Conservation (phyloP, 2,113 vertebrate genomes). For the Microtus richardsoni region DNA sequence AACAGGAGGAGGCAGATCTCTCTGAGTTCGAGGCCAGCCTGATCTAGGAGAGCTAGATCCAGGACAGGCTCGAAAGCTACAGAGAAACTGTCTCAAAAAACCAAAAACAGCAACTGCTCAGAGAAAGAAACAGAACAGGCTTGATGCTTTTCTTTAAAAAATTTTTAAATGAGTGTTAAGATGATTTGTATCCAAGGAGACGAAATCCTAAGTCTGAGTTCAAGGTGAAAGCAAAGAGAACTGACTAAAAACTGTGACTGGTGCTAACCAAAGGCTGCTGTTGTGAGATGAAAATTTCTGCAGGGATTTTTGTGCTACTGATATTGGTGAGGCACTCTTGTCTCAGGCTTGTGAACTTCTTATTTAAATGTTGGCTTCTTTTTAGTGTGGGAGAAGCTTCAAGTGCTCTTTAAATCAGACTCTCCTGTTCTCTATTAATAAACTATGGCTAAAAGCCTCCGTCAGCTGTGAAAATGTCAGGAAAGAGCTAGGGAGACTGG, state of each 20-base stretch:
- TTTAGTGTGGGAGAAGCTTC: neutral
- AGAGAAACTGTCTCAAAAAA: too few species aligned
- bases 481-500: rapidly evolving
- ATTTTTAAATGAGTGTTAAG: neutral
- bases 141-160: neutral
- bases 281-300: neutral
- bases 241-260: neutral
- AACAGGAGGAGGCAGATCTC: neutral
- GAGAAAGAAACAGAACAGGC: neutral
- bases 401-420: neutral
- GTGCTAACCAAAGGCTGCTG: neutral
- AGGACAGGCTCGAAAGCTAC: too few species aligned
- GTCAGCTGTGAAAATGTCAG: neutral
- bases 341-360: neutral
- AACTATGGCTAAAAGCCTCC: neutral
- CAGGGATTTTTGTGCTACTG: too few species aligned
- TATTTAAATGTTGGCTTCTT: neutral
- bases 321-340: neutral
- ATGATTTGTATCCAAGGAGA: neutral
- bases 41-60: too few species aligned
- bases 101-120: neutral
- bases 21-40: too few species aligned
- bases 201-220: neutral
- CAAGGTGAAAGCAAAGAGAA: neutral
- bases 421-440: neutral